Conservation (phyloP, 53 echinoderm and acorn worm species). For the Apostichopus leukothele region DNA sequence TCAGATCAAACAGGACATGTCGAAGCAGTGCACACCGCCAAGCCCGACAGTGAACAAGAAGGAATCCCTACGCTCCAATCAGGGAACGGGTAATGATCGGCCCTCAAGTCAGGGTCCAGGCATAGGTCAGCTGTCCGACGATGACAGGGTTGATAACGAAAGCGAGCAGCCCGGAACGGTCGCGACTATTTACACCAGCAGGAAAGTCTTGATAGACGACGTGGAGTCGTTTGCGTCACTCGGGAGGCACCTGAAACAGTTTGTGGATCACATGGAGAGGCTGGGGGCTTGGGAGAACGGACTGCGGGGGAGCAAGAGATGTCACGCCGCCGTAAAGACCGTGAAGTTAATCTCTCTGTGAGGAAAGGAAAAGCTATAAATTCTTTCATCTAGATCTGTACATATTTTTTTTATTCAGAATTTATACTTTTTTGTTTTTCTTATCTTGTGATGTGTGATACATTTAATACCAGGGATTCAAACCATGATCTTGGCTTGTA, state of each 20-base stretch:
- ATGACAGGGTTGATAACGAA: background rate
- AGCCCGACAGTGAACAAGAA: background rate
- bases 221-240: slow-evolving; percentile 16
- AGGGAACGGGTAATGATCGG: background rate
- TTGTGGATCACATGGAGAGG: background rate
- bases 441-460: too few species aligned
- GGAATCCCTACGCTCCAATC: background rate
- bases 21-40: background rate
- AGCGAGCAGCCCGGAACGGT: background rate
- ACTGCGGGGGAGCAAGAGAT: background rate
- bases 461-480: too few species aligned
- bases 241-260: background rate
- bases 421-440: too few species aligned
- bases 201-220: background rate
- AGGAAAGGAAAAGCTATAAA: background rate
- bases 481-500: too few species aligned
- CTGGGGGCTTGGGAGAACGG: slow-evolving; percentile 35
- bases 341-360: background rate
- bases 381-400: too few species aligned
- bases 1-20: slow-evolving; percentile 13
- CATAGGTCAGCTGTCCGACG: too few species aligned
- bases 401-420: too few species aligned
- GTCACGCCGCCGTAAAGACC: background rate
- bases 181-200: background rate
- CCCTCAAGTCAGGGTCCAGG: background rate